Base-by-base conservation (phyloP, 2,113 vertebrate species). In the Cepphus grylle region DNA sequence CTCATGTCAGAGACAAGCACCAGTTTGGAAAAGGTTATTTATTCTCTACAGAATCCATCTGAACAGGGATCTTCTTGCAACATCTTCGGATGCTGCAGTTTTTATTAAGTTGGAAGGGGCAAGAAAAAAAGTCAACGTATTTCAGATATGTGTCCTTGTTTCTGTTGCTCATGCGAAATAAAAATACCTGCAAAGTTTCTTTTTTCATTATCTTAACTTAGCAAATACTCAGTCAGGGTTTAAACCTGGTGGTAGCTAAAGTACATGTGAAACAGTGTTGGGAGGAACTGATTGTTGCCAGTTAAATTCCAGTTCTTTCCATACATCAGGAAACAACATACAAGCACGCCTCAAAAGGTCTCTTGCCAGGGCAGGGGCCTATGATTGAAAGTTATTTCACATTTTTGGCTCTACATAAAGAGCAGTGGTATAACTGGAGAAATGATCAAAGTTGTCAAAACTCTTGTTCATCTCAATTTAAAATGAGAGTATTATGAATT, bases 141-240 rank as follows among this genome's bases (percentile, higher is more conserved):
- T 92, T 84, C 0, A 0, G 3, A 50, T 67, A 55, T 6, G 2
- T 12, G 5, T 45, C 18, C 26, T 88, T 67, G 21, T 18, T 69
- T 88, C 56, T 88, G 10, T 80, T 76, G 43, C 6, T 82, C 30
- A 84, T 4, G 2, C 22, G 23, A 86, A 80, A 58, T 38, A 67
- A 73, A 90, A 93, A 67, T 27, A 16, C 9, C 5, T 62, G 19
- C 23, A 55, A 73, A 49, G 14, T n/a, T 90, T 38, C 2, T 26
- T 55, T 85, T 66, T 43, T 55, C 22, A 34, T 90, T 81, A 21
- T 40, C 20, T 72, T 67, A 76, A 47, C 11, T 85, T 61, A 56
- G 14, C 9, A 86, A 62, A 58, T 40, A 3, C 73, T 73, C 9
- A 40, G 0, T 61, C 2, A 1, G 26, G 5, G 14, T 53, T 91